Base-by-base conservation (phyloP, 2,888 invertebrate species). In the Drosophila kanekoi region DNA sequence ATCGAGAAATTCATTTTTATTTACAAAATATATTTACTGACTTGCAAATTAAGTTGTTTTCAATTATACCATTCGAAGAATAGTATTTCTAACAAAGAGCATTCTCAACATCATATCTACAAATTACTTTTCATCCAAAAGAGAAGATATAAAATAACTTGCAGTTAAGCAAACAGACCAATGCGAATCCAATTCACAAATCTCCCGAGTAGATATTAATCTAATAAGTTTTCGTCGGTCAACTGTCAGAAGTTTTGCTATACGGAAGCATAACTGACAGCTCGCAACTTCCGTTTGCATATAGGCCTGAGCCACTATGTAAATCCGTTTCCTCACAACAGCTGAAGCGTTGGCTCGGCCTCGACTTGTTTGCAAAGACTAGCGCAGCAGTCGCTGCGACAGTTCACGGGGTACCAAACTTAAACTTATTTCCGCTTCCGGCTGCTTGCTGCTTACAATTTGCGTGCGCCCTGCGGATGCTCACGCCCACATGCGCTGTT, bases 381-480 rank as follows among this genome's bases (percentile, higher is more conserved):
- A 68, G 53, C 43, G 48, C 58, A 56, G 56, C 76, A 73, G 33
- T 63, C 49, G 64, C 61, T 57, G 70, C 72, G 83, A 59, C 81
- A 70, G 58, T 37, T 61, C 51, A 66, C 64, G 61, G 53, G 28
- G 65, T 75, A 61, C 58, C 23, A 5, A 77, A 77, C 79, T 81
- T 77, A 59, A 77, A 78, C 79, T 68, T 80, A 81, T 81, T 87
- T 86, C 87, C 88, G 82, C 63, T 87, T 84, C 88, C 88, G 82
- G 72, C 45, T 40, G 69, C 72, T 77, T 61, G 77, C 79, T 71
- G 73, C 72, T 77, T 67, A 79, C 79, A 85, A 84, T 87, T 88
- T 79, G 79, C 80, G 59, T 70, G 49, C 66, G 53, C 63, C 43
- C 72, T 20, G 61, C 40, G 45, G 41, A 62, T 38, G 48, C 38